Base-by-base conservation (phyloP, 2,113 vertebrate species). In the Condylura cristata region DNA sequence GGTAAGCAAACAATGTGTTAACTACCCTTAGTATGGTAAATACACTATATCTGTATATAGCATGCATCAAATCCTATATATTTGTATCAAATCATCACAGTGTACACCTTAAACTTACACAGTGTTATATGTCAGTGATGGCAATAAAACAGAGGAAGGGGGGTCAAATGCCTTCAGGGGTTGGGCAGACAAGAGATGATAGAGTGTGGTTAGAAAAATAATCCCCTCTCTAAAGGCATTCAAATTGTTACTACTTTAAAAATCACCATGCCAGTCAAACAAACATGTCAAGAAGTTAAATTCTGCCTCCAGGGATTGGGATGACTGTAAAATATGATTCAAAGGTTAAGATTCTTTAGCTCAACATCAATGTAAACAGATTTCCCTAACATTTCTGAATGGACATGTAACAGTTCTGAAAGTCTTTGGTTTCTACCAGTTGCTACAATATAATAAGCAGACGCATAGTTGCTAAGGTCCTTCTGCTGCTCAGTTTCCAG, bases 211-310 rank as follows among this genome's bases (percentile, higher is more conserved):
- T 6, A 30, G 8, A 30, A 18, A 71, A n/a, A 51, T 22, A 74
- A 18, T 2, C 24, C 30, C 30, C 10, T 61, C 68, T 72, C 26
- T 48, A 44, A 34, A 22, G 34, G 66, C 8, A 51, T 90, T 37
- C 26, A 48, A 30, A 34, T 20, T 44, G 20, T 17, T 2, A 18
- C 41, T 75, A 51, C 61, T 85, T 84, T 71, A n/a, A 14, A 85
- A 92, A 78, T 70, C 44, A 51, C 46, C 32, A 41, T 13, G 18
- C 12, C 41, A 32, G 78, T n/a, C 63, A 78, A 86, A 78, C 37
- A 90, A 94, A 78, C 14, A 39, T 66, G 12, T 26, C n/a, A 56
- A 56, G 66, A 87, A 79, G 41, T 51, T 78, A 78, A 93, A 74
- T 46, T 87, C n/a, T 61, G 4, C 68, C 10, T 90, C n/a, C 56